Evolutionary conservation across 2,113 vertebrate species (phyloP), one percentile per base, ranked within the genome.

Genomic region (Spheniscus mendiculus): DNA sequence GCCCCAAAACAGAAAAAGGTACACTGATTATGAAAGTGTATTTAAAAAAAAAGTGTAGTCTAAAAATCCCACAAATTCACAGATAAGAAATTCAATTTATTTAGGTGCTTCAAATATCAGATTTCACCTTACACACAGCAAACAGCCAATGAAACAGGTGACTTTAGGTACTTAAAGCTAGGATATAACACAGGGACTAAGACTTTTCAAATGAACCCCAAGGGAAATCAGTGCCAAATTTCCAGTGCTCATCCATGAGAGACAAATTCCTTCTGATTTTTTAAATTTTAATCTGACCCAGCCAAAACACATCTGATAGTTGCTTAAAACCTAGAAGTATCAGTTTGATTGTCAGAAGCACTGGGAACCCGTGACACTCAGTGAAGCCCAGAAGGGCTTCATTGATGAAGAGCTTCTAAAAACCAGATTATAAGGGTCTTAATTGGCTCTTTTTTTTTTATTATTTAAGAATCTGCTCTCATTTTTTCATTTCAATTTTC

Each of bases 401-500:
- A 74, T 4, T 65, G 40, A 52, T 62, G 23, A 71, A 82, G n/a
- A 65, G 9, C 15, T 67, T 77, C 70, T 53, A 34, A 84, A 62
- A 84, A 44, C 2, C 10, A 38, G 15, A 52, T 74, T 73, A 65
- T 15, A 70, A 74, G 11, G 23, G 5, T 49, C 38, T 79, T 29
- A 62, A 25, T 0, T 56, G 12, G 10, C 10, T 27, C 17, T 26
- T 26, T n/a, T 50, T 42, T 52, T 30, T 5, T 2, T 25, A 29
- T 50, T 42, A 42, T 30, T 5, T 2, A 53, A 44, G 50, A 49
- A 70, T 82, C 34, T 53, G 9, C 9, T 88, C 2, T 63, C 19
- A 45, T 56, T 74, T 90, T 42, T 84, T 34, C 11, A 70, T 82
- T 88, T 89, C 20, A 42, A 44, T 72, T 90, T 83, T 69, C 5